Conservation (phyloP, 2,113 vertebrate species). For the Xyrauchen texanus region DNA sequence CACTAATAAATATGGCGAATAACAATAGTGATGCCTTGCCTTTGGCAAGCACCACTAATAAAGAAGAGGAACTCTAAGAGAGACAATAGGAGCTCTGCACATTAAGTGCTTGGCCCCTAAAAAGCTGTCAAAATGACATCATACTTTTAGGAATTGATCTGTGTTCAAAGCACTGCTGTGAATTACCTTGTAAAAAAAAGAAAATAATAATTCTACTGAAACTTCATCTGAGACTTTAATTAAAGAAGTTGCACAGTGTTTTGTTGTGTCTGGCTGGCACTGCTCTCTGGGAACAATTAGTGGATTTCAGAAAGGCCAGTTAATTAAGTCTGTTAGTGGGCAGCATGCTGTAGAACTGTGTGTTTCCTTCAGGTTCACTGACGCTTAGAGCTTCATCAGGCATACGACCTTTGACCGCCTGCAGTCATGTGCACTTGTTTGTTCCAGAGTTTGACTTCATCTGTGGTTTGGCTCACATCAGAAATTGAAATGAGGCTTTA, state of each 20-base stretch:
- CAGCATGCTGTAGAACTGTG: slow-evolving; percentile 19
- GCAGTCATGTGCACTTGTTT: slow-evolving; percentile 10
- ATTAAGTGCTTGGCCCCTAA: too few relatives aligned
- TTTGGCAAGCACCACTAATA: too few relatives aligned
- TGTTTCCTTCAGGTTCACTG: background rate
- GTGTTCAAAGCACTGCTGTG: too few relatives aligned
- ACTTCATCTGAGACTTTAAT: too few relatives aligned
- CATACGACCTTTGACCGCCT: slow-evolving; percentile 3
- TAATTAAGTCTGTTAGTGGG: slow-evolving; percentile 25
- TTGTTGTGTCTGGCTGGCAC: background rate
- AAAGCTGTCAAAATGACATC: too few relatives aligned
- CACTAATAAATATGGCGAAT: too few relatives aligned
- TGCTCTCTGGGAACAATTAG: slow-evolving; percentile 31
- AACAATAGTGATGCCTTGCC: too few relatives aligned
- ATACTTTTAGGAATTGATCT: too few relatives aligned
- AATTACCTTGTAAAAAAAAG: too few relatives aligned
- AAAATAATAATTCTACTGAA: too few relatives aligned
- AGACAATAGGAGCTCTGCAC: too few relatives aligned
- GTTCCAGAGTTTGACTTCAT: slow-evolving; percentile 18
- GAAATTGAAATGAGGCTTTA: slow-evolving; percentile 31
- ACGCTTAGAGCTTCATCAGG: slow-evolving; percentile 11
- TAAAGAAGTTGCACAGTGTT: background rate
- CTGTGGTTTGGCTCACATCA: slow-evolving; percentile 17
- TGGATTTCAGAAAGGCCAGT: slow-evolving; percentile 15
- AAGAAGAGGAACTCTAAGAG: too few relatives aligned